phyloP scores from a whole-genome alignment of 2,888 invertebrate species.

The Agrochola lychnidis region DNA sequence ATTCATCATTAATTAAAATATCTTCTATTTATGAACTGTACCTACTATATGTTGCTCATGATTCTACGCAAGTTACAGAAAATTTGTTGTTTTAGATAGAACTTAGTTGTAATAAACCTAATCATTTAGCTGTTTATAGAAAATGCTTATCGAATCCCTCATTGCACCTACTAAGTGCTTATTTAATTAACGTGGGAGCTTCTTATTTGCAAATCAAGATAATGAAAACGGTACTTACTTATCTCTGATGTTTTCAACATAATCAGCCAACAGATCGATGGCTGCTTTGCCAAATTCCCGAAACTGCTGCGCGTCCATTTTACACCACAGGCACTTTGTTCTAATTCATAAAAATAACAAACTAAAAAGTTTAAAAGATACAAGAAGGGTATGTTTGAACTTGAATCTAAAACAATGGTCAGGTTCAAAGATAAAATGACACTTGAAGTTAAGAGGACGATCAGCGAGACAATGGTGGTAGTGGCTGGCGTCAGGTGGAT shows the following conservation, averaged over 20 bases:
- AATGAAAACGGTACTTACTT: conserved; percentile 87
- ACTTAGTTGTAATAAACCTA: neutral
- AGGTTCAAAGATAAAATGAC: conserved; percentile 45
- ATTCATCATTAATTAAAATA: neutral
- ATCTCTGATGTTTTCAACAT: conserved; percentile 95
- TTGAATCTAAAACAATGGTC: conserved; percentile 31
- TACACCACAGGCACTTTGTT: conserved; percentile 68
- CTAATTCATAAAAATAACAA: conserved; percentile 48
- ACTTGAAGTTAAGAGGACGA: conserved; percentile 79
- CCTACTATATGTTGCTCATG: neutral
- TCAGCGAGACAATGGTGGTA: conserved; percentile 84
- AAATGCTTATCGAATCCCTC: neutral
- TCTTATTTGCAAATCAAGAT: neutral
- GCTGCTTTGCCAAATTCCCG: conserved; percentile 96
- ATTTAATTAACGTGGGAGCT: conserved; percentile 1
- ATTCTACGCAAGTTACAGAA: neutral
- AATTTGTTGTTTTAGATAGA: neutral
- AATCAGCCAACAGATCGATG: conserved; percentile 97
- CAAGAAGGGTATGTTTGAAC: conserved; percentile 13
- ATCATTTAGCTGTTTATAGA: neutral
- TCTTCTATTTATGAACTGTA: neutral
- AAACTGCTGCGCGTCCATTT: conserved; percentile 95
- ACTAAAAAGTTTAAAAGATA: neutral
- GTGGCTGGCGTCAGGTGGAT: conserved; percentile 77
- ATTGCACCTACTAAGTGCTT: neutral